Percentiles rank a stretch among this genome's conserved stretches.
Evolutionary conservation across 53 echinoderm and acorn worm genomes (phyloP).

Genomic region (Mesocentrotus franciscanus): DNA sequence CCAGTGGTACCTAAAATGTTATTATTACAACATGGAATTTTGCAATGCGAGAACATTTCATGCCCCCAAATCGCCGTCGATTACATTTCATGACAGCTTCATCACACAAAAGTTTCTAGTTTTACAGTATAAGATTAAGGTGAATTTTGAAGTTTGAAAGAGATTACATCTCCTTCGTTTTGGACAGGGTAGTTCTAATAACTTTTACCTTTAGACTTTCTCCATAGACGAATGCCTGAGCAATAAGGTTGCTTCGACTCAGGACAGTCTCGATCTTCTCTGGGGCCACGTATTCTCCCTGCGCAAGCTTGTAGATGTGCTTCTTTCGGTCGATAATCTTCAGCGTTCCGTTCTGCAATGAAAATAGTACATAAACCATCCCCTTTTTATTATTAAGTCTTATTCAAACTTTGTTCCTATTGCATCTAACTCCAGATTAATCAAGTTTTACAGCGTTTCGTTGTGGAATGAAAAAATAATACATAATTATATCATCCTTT

Average conservation of each 20-base stretch:
- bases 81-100: no score
- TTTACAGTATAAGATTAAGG: no score
- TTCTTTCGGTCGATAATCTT: conserved; percentile 96
- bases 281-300: conserved; percentile 93
- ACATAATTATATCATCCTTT: no score
- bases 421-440: not conserved
- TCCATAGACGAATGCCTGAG: conserved; percentile 88
- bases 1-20: no score
- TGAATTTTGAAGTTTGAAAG: no score
- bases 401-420: not conserved
- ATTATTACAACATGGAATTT: no score
- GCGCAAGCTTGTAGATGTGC: conserved; percentile 95
- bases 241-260: conserved; percentile 72
- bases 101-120: no score
- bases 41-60: no score
- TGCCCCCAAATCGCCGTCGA: no score
- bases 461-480: no score
- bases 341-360: conserved; percentile 86
- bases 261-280: conserved; percentile 90
- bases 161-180: not conserved
- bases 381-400: not conserved
- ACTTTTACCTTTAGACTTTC: conserved; percentile 84
- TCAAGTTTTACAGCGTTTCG: no score
- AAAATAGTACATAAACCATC: not conserved
- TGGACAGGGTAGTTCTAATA: not conserved